These are phyloP conservation scores for Oligia strigilis DNA, from an alignment of 2,888 invertebrate species.

Conservation along the genomic window DNA sequence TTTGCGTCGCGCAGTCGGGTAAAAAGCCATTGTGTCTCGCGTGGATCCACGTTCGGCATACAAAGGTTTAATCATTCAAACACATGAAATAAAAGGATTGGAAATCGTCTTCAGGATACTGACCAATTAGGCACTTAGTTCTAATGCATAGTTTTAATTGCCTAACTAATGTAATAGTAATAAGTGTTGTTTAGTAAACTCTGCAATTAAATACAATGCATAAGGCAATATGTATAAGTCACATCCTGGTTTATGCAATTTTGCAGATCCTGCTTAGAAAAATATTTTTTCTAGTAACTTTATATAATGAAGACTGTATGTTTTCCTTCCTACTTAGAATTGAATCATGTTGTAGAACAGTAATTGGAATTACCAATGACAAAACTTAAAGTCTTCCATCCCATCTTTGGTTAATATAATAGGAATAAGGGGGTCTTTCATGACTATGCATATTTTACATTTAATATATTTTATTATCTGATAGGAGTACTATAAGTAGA, in stretches of 20 bases:
- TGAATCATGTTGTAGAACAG: slow-evolving; percentile 3
- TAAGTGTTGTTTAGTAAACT: too few species aligned
- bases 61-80: not conserved
- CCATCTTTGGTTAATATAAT: slow-evolving; percentile 20
- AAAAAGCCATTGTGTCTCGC: too few species aligned
- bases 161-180: too few species aligned
- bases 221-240: too few species aligned
- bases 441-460: slow-evolving; percentile 3
- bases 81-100: not conserved
- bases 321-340: slow-evolving; percentile 5
- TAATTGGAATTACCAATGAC: not conserved
- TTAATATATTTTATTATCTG: slow-evolving; percentile 28
- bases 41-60: too few species aligned
- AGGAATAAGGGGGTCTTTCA: slow-evolving; percentile 9
- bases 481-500: slow-evolving; percentile 17
- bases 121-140: too few species aligned
- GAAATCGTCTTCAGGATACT: not conserved
- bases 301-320: not conserved
- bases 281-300: not conserved
- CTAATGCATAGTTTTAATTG: too few species aligned
- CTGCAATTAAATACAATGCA: too few species aligned
- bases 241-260: too few species aligned
- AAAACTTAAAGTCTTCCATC: slow-evolving; percentile 4
- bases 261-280: not conserved
- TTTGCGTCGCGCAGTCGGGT: too few species aligned